Evolutionary conservation across 64 coral and sea anemone species (phyloP).

Genomic region (Pachyseris speciosa): DNA sequence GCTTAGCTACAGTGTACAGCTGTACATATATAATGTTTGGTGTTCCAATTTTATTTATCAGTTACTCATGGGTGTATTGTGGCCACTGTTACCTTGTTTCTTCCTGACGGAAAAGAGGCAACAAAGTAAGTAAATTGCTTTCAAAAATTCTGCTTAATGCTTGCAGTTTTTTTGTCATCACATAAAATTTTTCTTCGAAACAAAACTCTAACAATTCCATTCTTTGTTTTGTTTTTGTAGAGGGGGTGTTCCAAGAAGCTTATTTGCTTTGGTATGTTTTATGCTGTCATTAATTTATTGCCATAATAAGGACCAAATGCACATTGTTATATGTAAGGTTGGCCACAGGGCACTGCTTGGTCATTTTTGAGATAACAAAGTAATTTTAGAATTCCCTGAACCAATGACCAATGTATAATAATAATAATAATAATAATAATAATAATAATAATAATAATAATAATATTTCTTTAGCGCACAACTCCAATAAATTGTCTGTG

Average conservation of each 20-base stretch:
- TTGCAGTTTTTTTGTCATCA: neutral
- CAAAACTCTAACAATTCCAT: neutral
- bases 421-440: no score
- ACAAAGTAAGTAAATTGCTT: slow-evolving; percentile 72
- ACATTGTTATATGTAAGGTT: neutral
- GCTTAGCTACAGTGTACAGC: neutral
- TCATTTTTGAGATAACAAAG: no score
- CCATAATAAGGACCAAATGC: neutral
- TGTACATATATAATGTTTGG: neutral
- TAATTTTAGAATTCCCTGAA: no score
- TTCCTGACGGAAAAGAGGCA: slow-evolving; percentile 92
- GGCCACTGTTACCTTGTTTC: slow-evolving; percentile 91
- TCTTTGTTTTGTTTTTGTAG: slow-evolving; percentile 30
- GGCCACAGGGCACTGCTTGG: no score
- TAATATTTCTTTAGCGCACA: no score
- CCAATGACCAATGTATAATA: no score
- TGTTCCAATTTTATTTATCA: slow-evolving; percentile 29
- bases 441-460: no score
- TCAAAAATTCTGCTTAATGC: neutral
- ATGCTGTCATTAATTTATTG: neutral
- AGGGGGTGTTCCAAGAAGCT: slow-evolving; percentile 56
- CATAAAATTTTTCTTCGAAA: neutral
- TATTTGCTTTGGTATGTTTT: slow-evolving; percentile 79
- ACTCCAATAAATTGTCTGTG: no score
- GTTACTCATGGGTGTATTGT: slow-evolving; percentile 99